Percentiles rank a stretch among this genome's conserved stretches.
Conservation (phyloP, 2,113 vertebrate species). For the Cebus imitator region DNA sequence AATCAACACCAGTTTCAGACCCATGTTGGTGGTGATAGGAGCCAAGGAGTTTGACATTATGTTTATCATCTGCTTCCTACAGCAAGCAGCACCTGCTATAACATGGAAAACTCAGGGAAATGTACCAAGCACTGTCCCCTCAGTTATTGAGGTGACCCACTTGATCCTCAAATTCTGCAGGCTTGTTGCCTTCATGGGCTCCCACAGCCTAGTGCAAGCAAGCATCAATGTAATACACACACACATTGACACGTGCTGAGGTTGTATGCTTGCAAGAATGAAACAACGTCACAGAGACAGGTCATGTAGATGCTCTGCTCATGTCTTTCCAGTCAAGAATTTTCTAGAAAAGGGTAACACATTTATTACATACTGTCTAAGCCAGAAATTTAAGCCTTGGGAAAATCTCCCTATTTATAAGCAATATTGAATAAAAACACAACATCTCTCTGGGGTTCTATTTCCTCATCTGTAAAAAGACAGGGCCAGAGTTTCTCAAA, state of each 20-base stretch:
- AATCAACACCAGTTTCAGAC: not conserved
- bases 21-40: not conserved
- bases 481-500: not conserved
- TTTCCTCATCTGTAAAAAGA: not conserved
- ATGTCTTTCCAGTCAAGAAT: not conserved
- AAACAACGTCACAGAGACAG: not conserved
- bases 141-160: not conserved
- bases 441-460: not conserved
- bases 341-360: not conserved
- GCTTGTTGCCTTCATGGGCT: not conserved
- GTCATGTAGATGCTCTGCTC: not conserved
- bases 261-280: not conserved
- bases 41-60: not conserved
- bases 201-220: not conserved
- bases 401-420: not conserved
- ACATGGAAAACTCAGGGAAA: not conserved
- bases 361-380: not conserved
- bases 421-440: not conserved
- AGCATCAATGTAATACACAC: accelerated
- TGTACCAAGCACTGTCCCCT: not conserved
- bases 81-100: not conserved
- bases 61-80: not conserved
- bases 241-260: not conserved
- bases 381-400: not conserved
- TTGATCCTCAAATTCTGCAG: not conserved